Evolutionary conservation across 2,113 vertebrate species (phyloP).

Genomic region (Pseudolaguvia tuberculata): DNA sequence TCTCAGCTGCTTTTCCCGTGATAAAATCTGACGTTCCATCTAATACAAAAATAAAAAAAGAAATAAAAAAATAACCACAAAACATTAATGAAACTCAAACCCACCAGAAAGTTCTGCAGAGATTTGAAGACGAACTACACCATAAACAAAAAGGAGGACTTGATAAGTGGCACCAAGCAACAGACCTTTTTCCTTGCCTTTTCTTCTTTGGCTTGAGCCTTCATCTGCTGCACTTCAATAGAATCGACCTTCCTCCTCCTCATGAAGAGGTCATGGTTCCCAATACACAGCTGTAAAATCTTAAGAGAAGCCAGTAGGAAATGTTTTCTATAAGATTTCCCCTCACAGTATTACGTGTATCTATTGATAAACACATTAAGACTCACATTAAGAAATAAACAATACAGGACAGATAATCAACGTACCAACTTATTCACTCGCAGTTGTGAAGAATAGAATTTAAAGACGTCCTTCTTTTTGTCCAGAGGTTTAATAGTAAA

Average conservation of each 20-base stretch:
- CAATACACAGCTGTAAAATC: slow-evolving; percentile 87
- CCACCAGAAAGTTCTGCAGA: no score
- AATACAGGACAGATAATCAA: slow-evolving; percentile 6
- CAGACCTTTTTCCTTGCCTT: slow-evolving; percentile 85
- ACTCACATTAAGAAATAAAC: not conserved
- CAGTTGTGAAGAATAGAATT: slow-evolving; percentile 86
- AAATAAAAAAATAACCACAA: no score
- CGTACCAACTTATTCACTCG: slow-evolving; percentile 87
- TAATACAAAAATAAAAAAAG: no score
- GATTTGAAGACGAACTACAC: not conserved
- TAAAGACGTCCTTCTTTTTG: slow-evolving; percentile 90
- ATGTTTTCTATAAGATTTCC: not conserved
- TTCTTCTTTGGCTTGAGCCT: slow-evolving; percentile 86
- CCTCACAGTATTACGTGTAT: not conserved
- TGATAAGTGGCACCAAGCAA: not conserved
- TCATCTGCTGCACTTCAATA: slow-evolving; percentile 89
- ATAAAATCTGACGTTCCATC: slow-evolving; percentile 86
- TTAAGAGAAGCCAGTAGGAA: slow-evolving; percentile 43
- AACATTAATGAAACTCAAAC: not conserved
- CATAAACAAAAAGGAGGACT: not conserved
- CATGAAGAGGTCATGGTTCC: slow-evolving; percentile 87
- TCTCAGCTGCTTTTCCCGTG: slow-evolving; percentile 86
- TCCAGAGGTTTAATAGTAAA: slow-evolving; percentile 88
- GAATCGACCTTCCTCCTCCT: slow-evolving; percentile 87
- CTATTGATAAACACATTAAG: not conserved